A percentile compares a stretch with the other conserved stretches of the same genome.
phyloP scores from a whole-genome alignment of 2,888 invertebrate genomes.

The Erebia ligea region DNA sequence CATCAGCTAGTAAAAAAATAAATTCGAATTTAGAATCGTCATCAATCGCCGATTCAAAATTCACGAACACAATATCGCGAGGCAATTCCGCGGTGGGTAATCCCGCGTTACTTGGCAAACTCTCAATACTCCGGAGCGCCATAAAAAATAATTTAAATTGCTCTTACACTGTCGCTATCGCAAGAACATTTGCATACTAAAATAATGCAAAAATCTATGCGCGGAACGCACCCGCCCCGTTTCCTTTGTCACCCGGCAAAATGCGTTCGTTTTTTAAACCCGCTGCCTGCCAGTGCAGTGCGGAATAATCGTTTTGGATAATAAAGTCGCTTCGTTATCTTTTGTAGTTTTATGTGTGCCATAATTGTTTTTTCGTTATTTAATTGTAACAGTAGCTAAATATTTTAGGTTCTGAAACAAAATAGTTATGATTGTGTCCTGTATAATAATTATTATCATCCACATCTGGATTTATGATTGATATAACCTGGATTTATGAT shows the following conservation, averaged over 20 bases:
- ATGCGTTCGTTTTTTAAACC: conserved; percentile 38
- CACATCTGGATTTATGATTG: background rate
- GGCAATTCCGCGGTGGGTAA: conserved; percentile 61
- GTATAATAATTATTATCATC: background rate
- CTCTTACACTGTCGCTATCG: conserved; percentile 80
- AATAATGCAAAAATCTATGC: conserved; percentile 83
- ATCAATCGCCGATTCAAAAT: conserved; percentile 70
- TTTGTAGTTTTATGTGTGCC: conserved; percentile 9
- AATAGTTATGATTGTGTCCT: background rate
- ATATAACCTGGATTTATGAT: background rate
- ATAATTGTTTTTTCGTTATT: conserved; percentile 13
- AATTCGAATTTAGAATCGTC: conserved; percentile 62
- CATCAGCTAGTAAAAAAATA: too few relatives aligned
- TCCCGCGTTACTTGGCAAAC: conserved; percentile 65
- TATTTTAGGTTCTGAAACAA: background rate
- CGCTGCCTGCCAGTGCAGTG: conserved; percentile 12
- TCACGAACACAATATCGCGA: conserved; percentile 62
- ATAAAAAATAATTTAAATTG: conserved; percentile 85
- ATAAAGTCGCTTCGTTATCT: conserved; percentile 35
- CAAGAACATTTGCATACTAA: conserved; percentile 81
- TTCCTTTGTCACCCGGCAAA: conserved; percentile 52
- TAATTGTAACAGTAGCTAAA: background rate
- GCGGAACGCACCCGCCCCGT: conserved; percentile 63
- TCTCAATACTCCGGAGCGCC: conserved; percentile 81
- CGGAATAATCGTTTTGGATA: conserved; percentile 39